A percentile compares a stretch with the other conserved stretches of the same genome.
Conservation (phyloP, 2,113 vertebrate genomes). For the Phalacrocorax brasilianus region DNA sequence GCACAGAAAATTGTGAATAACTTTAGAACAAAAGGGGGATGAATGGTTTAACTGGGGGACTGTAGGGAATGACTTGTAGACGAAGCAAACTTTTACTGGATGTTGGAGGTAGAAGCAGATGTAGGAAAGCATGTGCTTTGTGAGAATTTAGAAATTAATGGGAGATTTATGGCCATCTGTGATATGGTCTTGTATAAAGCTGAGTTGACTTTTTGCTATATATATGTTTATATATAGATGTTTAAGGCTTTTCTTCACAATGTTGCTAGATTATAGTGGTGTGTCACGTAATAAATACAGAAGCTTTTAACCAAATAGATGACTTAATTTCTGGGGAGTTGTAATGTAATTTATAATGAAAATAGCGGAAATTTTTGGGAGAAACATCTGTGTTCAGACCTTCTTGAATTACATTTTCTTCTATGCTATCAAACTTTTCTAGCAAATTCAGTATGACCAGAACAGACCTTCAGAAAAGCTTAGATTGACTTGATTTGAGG, state of each 20-base stretch:
- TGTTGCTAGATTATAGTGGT: neutral
- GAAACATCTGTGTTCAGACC: neutral
- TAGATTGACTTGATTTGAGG: neutral
- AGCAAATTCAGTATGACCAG: neutral
- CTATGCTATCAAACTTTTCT: neutral
- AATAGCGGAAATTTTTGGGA: neutral
- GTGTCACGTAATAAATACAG: constrained; percentile 32
- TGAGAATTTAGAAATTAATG: constrained; percentile 6
- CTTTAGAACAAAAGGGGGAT: neutral
- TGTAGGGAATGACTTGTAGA: neutral
- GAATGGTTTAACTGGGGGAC: neutral
- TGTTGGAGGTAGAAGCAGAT: neutral
- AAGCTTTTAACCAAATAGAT: constrained; percentile 31
- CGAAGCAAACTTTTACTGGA: neutral
- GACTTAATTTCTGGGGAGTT: neutral
- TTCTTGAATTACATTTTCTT: neutral
- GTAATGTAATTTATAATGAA: neutral
- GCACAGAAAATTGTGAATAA: neutral
- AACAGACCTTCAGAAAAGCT: neutral
- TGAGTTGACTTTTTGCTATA: neutral
- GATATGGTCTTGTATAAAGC: neutral
- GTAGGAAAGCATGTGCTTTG: neutral
- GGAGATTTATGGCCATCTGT: constrained; percentile 32
- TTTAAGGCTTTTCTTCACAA: constrained; percentile 13
- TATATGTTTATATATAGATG: constrained; percentile 11